These are phyloP conservation scores for Euthynnus affinis DNA, from an alignment of 2,797 vertebrate species.

Conservation along the genomic window DNA sequence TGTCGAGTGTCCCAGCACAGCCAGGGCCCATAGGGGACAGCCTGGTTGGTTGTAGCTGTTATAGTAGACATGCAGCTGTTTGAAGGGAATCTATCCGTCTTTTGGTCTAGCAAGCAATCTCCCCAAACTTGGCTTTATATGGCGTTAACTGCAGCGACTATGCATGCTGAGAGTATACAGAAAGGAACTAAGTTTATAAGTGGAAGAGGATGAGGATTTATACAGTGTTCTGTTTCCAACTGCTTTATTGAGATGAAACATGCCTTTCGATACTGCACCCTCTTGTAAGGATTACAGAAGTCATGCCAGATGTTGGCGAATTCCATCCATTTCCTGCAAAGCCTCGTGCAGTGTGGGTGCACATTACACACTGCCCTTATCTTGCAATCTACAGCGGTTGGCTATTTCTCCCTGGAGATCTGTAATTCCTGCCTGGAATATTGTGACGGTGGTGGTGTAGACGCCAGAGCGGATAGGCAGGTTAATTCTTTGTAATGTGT, in stretches of 20 bases:
- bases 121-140: slow-evolving; percentile 30
- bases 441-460: background rate
- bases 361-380: slow-evolving; percentile 38
- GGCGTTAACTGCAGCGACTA: background rate
- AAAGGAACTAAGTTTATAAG: background rate
- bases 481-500: slow-evolving; percentile 68
- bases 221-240: slow-evolving; percentile 3
- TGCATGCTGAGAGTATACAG: background rate
- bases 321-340: slow-evolving; percentile 14
- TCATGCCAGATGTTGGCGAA: slow-evolving; percentile 26
- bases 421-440: slow-evolving; percentile 57
- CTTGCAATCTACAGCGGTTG: slow-evolving; percentile 48
- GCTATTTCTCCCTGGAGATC: slow-evolving; percentile 47
- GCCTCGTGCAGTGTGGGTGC: slow-evolving; percentile 25
- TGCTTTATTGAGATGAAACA: slow-evolving; percentile 31
- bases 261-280: background rate
- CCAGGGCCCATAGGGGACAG: slow-evolving; percentile 20
- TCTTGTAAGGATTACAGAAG: slow-evolving; percentile 17
- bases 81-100: slow-evolving; percentile 42
- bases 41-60: slow-evolving; percentile 19
- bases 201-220: slow-evolving; percentile 15
- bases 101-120: slow-evolving; percentile 25
- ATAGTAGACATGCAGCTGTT: slow-evolving; percentile 61
- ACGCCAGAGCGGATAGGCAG: slow-evolving; percentile 42
- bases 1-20: slow-evolving; percentile 58